Base-by-base conservation (phyloP, 2,888 invertebrate species). In the Acleris laterana region DNA sequence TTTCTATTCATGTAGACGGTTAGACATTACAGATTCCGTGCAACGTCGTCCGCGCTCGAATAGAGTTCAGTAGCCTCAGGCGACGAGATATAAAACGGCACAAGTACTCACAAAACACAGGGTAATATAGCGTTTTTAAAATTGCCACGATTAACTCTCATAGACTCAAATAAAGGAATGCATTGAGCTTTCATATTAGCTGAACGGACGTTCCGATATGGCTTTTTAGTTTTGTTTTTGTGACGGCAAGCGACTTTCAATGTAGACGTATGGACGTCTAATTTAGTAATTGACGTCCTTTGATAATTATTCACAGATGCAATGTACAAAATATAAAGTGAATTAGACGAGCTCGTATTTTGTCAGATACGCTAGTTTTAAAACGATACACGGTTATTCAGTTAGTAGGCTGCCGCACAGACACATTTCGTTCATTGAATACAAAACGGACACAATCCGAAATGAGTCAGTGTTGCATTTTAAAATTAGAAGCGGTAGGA, bases 1-100 rank as follows among this genome's bases (percentile, higher is more conserved):
- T 57, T 52, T 62, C 16, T 57, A 61, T 67, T 67, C 66, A 51
- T 44, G 32, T 52, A 48, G 66, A 46, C 56, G 55, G 42, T 28
- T 38, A 16, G 28, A 32, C 25, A 59, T 64, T 65, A 65, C 55
- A 55, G 17, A 65, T 56, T 65, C 60, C 50, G 25, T 17, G 55
- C 60, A 61, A 51, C 52, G 53, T 46, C 62, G 66, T 48, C 51
- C 57, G n/a, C 44, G 56, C 51, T 25, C 42, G 38, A 62, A 67
- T 67, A 51, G 52, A 62, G 66, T 62, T 50, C 32, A 57, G 38
- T 57, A 58, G 52, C 62, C 57, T 17, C 48, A 9, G 60, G 55
- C 55, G 28, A 59, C 22, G 20, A 38, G 9, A 17, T 17, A 22
- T 17, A 44, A 44, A 61, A 61, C 20, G 50, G 44, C 50, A 32